Conservation (phyloP, 1,140 invertebrate species). For the Drosophila watanabei region DNA sequence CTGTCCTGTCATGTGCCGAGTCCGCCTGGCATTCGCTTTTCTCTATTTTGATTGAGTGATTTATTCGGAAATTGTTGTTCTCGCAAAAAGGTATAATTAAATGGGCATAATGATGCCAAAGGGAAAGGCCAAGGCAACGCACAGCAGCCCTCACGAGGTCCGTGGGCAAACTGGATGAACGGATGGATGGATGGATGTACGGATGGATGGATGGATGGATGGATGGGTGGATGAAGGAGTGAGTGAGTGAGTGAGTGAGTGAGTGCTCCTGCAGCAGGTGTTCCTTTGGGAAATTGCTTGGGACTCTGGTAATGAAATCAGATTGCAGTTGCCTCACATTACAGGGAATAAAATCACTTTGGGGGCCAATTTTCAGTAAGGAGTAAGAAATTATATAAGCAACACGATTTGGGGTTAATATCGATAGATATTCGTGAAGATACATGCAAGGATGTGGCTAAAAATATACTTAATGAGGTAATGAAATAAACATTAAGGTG, state of each 20-base stretch:
- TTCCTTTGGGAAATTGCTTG: conserved; percentile 42
- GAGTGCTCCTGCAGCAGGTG: conserved; percentile 33
- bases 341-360: conserved; percentile 19
- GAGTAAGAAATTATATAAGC: conserved; percentile 20
- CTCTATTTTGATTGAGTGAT: conserved; percentile 81
- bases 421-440: conserved; percentile 14
- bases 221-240: not conserved
- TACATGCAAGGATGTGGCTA: conserved; percentile 1
- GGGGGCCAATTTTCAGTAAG: not conserved
- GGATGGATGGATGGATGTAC: not conserved
- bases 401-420: conserved; percentile 20
- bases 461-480: not conserved
- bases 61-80: conserved; percentile 80
- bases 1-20: conserved; percentile 73
- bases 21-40: conserved; percentile 57
- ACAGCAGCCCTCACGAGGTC: not conserved
- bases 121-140: conserved; percentile 63
- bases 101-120: conserved; percentile 80
- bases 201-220: not conserved
- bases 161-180: not conserved
- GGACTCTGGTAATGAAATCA: conserved; percentile 36
- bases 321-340: conserved; percentile 35
- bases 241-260: not conserved
- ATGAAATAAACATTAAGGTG: not conserved
- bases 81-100: conserved; percentile 81